These are phyloP conservation scores for Drosophila leonis DNA, from an alignment of 2,888 invertebrate species.

Conservation along the genomic window DNA sequence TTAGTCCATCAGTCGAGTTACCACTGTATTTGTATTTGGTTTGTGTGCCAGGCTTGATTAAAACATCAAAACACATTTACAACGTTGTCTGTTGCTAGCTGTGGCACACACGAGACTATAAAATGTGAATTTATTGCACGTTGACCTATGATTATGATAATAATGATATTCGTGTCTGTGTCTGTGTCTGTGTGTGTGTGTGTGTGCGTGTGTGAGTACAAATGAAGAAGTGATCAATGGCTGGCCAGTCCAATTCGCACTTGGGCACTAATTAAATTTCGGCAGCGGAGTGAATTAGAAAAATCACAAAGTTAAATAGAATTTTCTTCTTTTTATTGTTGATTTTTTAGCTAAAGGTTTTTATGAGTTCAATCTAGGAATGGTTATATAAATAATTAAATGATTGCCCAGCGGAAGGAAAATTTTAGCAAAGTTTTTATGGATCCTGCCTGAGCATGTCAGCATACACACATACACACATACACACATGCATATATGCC, in stretches of 20 bases:
- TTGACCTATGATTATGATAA: slow-evolving; percentile 38
- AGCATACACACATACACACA: not conserved
- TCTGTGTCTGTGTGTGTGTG: slow-evolving; percentile 7
- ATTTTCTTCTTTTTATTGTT: slow-evolving; percentile 9
- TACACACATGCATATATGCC: not conserved
- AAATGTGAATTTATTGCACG: slow-evolving; percentile 62
- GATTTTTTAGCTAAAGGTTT: not conserved
- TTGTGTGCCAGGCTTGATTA: slow-evolving; percentile 45
- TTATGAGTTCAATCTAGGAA: slow-evolving; percentile 30
- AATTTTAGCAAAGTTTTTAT: slow-evolving; percentile 36
- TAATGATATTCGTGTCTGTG: slow-evolving; percentile 28
- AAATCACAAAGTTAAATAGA: slow-evolving; percentile 40
- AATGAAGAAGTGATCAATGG: slow-evolving; percentile 62
- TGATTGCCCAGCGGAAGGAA: slow-evolving; percentile 22
- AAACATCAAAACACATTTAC: slow-evolving; percentile 59
- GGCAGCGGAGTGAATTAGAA: slow-evolving; percentile 20
- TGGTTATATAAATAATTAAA: slow-evolving; percentile 19
- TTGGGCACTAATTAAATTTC: slow-evolving; percentile 71
- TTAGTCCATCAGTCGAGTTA: not conserved
- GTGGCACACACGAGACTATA: slow-evolving; percentile 34
- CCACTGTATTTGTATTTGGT: not conserved
- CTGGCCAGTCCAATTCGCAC: slow-evolving; percentile 65
- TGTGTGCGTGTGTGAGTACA: slow-evolving; percentile 11
- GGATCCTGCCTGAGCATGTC: slow-evolving; percentile 32
- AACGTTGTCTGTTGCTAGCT: slow-evolving; percentile 34